A percentile compares a stretch with the other conserved stretches of the same genome.
phyloP scores from a whole-genome alignment of 2,113 vertebrate species.

The Leiothrix lutea region DNA sequence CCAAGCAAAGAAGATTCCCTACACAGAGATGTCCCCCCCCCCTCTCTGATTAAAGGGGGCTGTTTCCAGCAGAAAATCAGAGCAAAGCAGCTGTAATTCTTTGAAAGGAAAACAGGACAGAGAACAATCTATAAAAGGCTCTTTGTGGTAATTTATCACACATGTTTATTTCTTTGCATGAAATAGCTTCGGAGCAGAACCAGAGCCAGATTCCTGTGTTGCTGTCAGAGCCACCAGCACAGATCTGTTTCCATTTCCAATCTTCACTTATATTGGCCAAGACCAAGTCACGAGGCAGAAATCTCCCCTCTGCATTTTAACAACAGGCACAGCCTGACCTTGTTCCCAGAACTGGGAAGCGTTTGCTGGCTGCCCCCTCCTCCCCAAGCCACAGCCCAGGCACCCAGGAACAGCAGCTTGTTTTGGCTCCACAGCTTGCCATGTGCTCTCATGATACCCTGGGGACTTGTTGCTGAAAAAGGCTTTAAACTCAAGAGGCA shows the following conservation, averaged over 20 bases:
- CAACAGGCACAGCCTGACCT: conserved; percentile 54
- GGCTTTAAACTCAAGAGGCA: not conserved
- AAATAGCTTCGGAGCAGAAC: conserved; percentile 6
- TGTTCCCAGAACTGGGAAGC: conserved; percentile 31
- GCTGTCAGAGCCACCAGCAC: conserved; percentile 59
- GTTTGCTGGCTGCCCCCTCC: not conserved
- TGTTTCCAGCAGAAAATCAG: conserved; percentile 13
- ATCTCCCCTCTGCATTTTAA: conserved; percentile 39
- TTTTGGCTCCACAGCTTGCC: not conserved
- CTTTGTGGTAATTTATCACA: conserved; percentile 67
- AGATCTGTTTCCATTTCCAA: conserved; percentile 60
- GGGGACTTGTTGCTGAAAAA: not conserved
- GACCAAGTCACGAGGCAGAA: conserved; percentile 31
- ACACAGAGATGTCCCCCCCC: not conserved
- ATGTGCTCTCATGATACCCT: not conserved
- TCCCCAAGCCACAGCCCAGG: not conserved
- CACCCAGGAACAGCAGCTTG: not conserved
- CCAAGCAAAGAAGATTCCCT: not conserved
- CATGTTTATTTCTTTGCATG: conserved; percentile 58
- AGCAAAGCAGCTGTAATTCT: conserved; percentile 54
- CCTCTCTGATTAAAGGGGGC: not conserved
- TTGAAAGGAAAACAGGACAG: conserved; percentile 56
- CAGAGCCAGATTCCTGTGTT: conserved; percentile 44
- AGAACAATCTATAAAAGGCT: conserved; percentile 65
- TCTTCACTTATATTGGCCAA: conserved; percentile 33